A percentile compares a stretch with the other conserved stretches of the same genome.
These are phyloP conservation scores for Pemphigus obesinymphae DNA, from an alignment of 1,140 invertebrate genomes.

Conservation along the genomic window DNA sequence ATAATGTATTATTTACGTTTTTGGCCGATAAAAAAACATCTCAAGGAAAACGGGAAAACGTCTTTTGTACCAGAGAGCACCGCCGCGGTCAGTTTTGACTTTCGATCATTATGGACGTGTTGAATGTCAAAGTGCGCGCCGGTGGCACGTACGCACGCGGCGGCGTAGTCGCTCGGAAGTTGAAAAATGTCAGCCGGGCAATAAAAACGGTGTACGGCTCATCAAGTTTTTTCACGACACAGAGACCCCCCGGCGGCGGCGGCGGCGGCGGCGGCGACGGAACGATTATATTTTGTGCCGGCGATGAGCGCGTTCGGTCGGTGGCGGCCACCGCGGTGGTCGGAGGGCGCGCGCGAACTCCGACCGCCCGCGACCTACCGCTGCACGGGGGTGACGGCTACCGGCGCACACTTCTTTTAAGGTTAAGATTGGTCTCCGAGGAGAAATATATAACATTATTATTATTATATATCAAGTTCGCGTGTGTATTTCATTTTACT, in stretches of 20 bases:
- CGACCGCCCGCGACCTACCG: background rate
- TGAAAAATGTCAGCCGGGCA: conserved; percentile 46
- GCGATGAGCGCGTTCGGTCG: too few species aligned
- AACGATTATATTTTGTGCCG: conserved; percentile 5
- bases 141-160: background rate
- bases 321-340: background rate
- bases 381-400: background rate
- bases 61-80: too few species aligned
- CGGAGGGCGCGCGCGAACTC: background rate
- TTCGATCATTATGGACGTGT: too few species aligned
- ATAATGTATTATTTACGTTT: too few species aligned
- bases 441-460: conserved; percentile 46
- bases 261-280: background rate
- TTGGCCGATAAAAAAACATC: too few species aligned
- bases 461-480: conserved; percentile 38
- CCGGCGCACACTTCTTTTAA: conserved; percentile 42
- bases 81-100: too few species aligned
- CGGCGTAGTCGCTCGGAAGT: conserved; percentile 17
- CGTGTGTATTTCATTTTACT: background rate
- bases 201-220: conserved; percentile 44
- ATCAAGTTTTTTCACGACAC: conserved; percentile 33
- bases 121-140: conserved; percentile 2
- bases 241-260: background rate
- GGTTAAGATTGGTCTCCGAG: conserved; percentile 48
- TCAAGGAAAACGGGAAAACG: too few species aligned